phyloP scores from a whole-genome alignment of 2,113 vertebrate genomes.

The Penelope pileata region DNA sequence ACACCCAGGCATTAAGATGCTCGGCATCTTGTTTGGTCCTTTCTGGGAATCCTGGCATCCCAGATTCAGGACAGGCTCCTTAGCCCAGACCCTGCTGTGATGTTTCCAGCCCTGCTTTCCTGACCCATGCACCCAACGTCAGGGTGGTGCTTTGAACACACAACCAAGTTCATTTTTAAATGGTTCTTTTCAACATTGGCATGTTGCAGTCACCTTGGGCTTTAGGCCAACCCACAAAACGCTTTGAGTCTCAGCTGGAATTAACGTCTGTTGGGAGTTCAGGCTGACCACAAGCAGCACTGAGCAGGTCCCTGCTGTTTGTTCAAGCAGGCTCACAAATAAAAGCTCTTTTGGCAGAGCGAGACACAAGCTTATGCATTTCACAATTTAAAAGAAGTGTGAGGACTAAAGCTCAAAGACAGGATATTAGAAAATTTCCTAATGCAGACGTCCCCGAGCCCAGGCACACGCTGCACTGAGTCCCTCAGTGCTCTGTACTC shows the following conservation, averaged over 20 bases:
- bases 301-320: background rate
- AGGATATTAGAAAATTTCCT: background rate
- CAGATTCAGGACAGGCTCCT: background rate
- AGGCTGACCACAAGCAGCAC: background rate
- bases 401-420: background rate
- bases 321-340: background rate
- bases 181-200: background rate
- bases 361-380: background rate
- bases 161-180: background rate
- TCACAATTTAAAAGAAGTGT: background rate
- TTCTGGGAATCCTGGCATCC: background rate
- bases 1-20: background rate
- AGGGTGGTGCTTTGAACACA: background rate
- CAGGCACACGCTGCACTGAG: fast-evolving
- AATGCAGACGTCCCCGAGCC: background rate
- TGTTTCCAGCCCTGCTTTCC: background rate
- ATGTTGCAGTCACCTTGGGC: background rate
- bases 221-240: background rate
- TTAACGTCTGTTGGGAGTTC: background rate
- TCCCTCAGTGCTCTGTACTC: background rate
- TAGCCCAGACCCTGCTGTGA: background rate
- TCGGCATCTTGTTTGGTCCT: background rate
- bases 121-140: background rate
- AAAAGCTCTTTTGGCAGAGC: background rate
- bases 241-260: background rate